phyloP scores from a whole-genome alignment of 1,140 invertebrate species.

The Drosophila melanogaster region Release_6_plus_ISO1_MT NT_033777.3:31039501-31040000 shows the following conservation, averaged over 20 bases:
- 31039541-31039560: slow-evolving; percentile 40
- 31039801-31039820: slow-evolving; percentile 70
- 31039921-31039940: slow-evolving; percentile 45
- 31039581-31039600: slow-evolving; percentile 29
- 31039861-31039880: slow-evolving; percentile 82
- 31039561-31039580: slow-evolving; percentile 25
- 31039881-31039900: slow-evolving; percentile 69
- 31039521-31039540: slow-evolving; percentile 52
- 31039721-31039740: slow-evolving; percentile 69
- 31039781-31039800: slow-evolving; percentile 58
- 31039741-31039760: slow-evolving; percentile 77
- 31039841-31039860: slow-evolving; percentile 52
- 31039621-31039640: slow-evolving; percentile 67
- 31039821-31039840: slow-evolving; percentile 79
- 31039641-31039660: slow-evolving; percentile 61
- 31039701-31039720: slow-evolving; percentile 71
- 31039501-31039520: slow-evolving; percentile 1
- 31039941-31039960: slow-evolving; percentile 55
- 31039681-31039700: slow-evolving; percentile 31
- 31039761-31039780: slow-evolving; percentile 63
- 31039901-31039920: slow-evolving; percentile 25
- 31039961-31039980: slow-evolving; percentile 68
- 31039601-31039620: slow-evolving; percentile 56
- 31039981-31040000: slow-evolving; percentile 70
- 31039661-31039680: slow-evolving; percentile 61